Base-by-base conservation (phyloP, 2,888 invertebrate species). In the Scelioninae gen. 2 region DNA sequence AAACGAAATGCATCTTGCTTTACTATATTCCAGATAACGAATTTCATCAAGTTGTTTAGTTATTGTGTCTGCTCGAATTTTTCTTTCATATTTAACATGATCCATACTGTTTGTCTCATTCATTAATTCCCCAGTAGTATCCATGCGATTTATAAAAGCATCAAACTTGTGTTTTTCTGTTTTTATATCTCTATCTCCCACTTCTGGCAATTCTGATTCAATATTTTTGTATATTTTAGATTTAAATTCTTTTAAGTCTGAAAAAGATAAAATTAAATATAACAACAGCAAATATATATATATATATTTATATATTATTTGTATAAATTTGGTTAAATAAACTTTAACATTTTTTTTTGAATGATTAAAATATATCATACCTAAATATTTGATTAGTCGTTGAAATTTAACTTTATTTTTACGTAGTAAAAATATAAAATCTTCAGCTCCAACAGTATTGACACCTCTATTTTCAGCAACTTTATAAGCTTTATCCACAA, bases 361-460 rank as follows among this genome's bases (percentile, higher is more conserved):
- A n/a, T n/a, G n/a, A n/a, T 35, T 35, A 19, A 52, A 52, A 18
- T 31, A 18, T 18, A 35, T 18, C 43, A 28, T 80, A 80, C 84
- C 81, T 53, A 95, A 88, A 83, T 94, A 94, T 79, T 92, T 93
- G 2, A 94, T 87, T 77, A 95, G 89, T 1, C 95, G 88, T 68
- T 92, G 91, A 78, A 95, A 87, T 84, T 94, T 93, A 2, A 92
- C 87, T 77, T 92, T 92, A 85, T 96, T 94, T 81, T 92, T 94
- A 25, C 96, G 89, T 89, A 97, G 90, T 6, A 96, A 85, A 85
- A 94, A 96, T 57, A 96, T 90, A 22, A 96, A 89, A 78, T 96
- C 94, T 70, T 92, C 92, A 48, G 90, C 89, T 2, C 89, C 89
- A 37, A 87, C 83, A 1, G 83, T 80, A 46, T 86, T 85, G 16